A percentile compares a stretch with the other conserved stretches of the same genome.
phyloP scores from a whole-genome alignment of 2,888 invertebrate genomes.

The Branchellion lobata region DNA sequence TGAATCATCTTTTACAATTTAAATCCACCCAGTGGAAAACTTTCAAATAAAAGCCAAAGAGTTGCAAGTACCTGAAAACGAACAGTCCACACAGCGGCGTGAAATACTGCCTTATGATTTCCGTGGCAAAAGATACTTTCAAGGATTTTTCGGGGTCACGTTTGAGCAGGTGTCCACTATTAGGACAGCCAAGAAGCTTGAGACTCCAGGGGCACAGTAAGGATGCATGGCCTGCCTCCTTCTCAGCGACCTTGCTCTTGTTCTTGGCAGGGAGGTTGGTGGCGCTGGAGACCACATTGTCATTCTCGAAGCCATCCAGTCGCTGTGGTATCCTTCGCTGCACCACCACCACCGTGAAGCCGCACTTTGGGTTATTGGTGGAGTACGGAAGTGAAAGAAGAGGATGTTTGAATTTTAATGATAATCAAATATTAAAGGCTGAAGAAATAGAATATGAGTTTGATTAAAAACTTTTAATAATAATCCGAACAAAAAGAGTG shows the following conservation, averaged over 20 bases:
- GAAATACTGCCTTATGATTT: not conserved
- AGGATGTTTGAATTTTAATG: too few species aligned
- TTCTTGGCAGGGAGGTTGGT: not conserved
- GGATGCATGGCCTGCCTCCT: not conserved
- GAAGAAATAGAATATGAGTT: not conserved
- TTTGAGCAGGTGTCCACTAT: constrained; percentile 16
- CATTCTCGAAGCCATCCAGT: not conserved
- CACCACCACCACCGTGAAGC: constrained; percentile 20
- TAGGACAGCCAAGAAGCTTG: constrained; percentile 3
- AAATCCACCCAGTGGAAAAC: too few species aligned
- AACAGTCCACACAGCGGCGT: not conserved
- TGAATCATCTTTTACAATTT: too few species aligned
- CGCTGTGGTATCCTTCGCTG: not conserved
- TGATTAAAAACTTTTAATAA: not conserved
- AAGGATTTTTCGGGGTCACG: not conserved
- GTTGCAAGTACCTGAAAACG: constrained; percentile 38
- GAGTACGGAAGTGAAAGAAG: too few species aligned
- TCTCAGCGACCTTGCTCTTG: not conserved
- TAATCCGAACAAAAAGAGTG: not conserved
- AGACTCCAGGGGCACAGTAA: not conserved
- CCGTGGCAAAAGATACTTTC: not conserved
- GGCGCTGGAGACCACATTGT: not conserved
- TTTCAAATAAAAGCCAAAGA: too few species aligned
- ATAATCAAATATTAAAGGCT: too few species aligned
- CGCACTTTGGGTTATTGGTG: too few species aligned